Evolutionary conservation across 2,888 invertebrate genomes (phyloP).

Genomic region (Folsomia candida): DNA sequence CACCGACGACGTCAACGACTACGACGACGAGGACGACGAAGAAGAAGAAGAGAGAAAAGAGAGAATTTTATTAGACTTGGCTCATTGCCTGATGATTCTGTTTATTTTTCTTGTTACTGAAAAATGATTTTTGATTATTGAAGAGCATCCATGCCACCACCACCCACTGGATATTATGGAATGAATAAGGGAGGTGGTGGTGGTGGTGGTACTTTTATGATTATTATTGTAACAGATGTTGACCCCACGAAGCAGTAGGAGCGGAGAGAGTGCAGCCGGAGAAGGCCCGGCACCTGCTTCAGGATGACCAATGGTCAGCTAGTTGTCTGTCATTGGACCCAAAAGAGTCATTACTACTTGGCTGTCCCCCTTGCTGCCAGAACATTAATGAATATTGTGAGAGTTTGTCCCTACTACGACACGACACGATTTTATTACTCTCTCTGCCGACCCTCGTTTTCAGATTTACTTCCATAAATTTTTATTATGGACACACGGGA

Average conservation of each 20-base stretch:
- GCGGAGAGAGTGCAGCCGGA: background rate
- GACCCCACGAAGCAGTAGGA: background rate
- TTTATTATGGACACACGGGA: background rate
- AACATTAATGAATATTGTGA: slow-evolving; percentile 1
- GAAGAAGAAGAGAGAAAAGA: no score
- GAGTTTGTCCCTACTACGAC: no score
- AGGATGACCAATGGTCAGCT: background rate
- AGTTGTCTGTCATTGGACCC: background rate
- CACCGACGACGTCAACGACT: no score
- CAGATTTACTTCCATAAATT: slow-evolving; percentile 3
- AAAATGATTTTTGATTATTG: slow-evolving; percentile 6
- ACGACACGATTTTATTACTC: background rate
- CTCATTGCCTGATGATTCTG: background rate
- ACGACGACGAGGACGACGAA: no score
- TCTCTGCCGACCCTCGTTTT: background rate
- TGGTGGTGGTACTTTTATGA: background rate
- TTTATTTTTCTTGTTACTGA: background rate
- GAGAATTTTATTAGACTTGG: slow-evolving; percentile 3
- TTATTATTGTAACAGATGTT: slow-evolving; percentile 5
- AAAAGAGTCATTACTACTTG: slow-evolving; percentile 4
- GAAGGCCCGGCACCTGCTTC: background rate
- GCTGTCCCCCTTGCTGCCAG: background rate
- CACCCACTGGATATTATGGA: background rate
- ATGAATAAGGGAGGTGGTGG: background rate
- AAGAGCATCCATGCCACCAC: background rate